Base-by-base conservation (phyloP, 2,888 invertebrate species). In the Dilophus febrilis region DNA sequence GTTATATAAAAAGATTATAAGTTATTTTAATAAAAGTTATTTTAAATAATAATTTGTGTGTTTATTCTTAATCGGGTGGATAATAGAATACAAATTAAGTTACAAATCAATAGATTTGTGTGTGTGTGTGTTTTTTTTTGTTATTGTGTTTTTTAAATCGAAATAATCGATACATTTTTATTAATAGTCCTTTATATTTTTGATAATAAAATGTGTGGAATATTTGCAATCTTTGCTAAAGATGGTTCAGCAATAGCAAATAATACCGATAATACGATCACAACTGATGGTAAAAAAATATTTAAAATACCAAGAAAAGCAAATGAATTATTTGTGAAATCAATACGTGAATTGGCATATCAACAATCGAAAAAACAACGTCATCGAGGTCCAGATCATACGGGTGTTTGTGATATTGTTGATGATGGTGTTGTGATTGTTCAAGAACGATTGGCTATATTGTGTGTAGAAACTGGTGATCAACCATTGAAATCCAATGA, bases 171-270 rank as follows among this genome's bases (percentile, higher is more conserved):
- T n/a, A n/a, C n/a, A n/a, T n/a, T n/a, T n/a, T n/a, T n/a, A n/a
- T n/a, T n/a, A n/a, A n/a, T n/a, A n/a, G n/a, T n/a, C n/a, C n/a
- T n/a, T n/a, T n/a, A n/a, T n/a, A n/a, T n/a, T n/a, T n/a, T n/a
- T n/a, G n/a, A n/a, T n/a, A n/a, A n/a, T n/a, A 49, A 40, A 43
- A 61, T 61, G 61, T 61, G 61, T 41, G 61, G 61, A 18, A 61
- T 61, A 43, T 60, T 61, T 50, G 58, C 59, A 17, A 54, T 61
- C 46, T 58, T 61, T 43, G 58, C 59, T 5, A 54, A 51, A 14
- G 14, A 19, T 22, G 27, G 53, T 43, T 54, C 57, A 5, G 26
- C 46, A n/a, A 47, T 55, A 2, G n/a, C n/a, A n/a, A n/a, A n/a
- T n/a, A n/a, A n/a, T n/a, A n/a, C n/a, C n/a, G n/a, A n/a, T n/a